Base-by-base conservation (phyloP, 2,797 vertebrate species). In the Dicrostonyx torquatus region DNA sequence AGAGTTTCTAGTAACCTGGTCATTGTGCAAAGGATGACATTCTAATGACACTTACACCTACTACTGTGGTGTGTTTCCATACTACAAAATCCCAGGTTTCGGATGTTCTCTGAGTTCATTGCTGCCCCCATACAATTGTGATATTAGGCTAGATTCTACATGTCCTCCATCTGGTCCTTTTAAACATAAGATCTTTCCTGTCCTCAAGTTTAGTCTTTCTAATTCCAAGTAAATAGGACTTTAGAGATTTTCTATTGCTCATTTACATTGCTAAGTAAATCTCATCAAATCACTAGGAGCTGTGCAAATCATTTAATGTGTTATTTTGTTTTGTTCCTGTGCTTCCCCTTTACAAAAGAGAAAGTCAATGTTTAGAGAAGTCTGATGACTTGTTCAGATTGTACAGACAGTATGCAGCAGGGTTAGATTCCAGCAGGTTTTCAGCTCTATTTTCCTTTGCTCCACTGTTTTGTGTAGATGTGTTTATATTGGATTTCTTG, bases 381-480 rank as follows among this genome's bases (percentile, higher is more conserved):
- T 95, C 76, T 95, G 20, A 72, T 84, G 72, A 77, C 94, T 94
- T 88, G 24, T 94, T 97, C 13, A 83, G 80, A 90, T 37, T 93
- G 2, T 62, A 76, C 6, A 77, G 55, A 17, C 13, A 58, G 31
- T 93, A 88, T 87, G 5, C 14, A 43, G 24, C 45, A 83, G 4
- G 84, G 13, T 58, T 89, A 82, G 31, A 76, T 64, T 91, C 5
- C 50, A 82, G 76, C 22, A 94, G 29, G 13, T 62, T 73, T 82
- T 92, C 12, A 87, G 31, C 68, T 18, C 75, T 84, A 37, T 89
- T 68, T 55, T 75, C 22, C 29, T 82, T 15, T 83, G 5, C 75
- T 6, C 62, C 22, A 82, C 29, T 92, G 34, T 60, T 82, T 93
- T 90, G 24, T 64, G 18, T 86, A 91, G 95, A 90, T 76, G 17